phyloP scores from a whole-genome alignment of 2,888 invertebrate species.

The Lithophane socia region DNA sequence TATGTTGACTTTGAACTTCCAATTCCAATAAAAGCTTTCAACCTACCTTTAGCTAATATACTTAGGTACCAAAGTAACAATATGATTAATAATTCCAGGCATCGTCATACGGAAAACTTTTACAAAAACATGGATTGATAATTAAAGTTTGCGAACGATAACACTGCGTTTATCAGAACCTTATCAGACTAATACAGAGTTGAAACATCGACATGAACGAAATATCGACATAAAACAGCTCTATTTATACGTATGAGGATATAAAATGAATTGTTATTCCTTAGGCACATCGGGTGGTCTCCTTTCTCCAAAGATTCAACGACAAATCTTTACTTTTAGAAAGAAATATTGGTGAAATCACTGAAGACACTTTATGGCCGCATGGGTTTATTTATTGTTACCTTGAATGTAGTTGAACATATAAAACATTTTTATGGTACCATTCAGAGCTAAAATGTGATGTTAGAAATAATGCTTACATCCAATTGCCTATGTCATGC shows the following conservation, averaged over 20 bases:
- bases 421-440: not conserved
- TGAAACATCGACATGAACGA: slow-evolving; percentile 37
- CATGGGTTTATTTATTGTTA: slow-evolving; percentile 27
- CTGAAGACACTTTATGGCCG: slow-evolving; percentile 30
- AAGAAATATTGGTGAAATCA: slow-evolving; percentile 64
- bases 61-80: not conserved
- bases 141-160: slow-evolving; percentile 53
- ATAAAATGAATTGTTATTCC: slow-evolving; percentile 84
- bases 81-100: not conserved
- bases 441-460: not conserved
- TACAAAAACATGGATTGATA: slow-evolving; percentile 43
- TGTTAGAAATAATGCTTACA: not conserved
- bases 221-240: slow-evolving; percentile 15
- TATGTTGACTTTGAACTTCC: not conserved
- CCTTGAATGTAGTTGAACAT: slow-evolving; percentile 28
- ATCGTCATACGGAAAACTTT: slow-evolving; percentile 26
- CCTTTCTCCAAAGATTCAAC: slow-evolving; percentile 83
- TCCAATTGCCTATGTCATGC: not conserved
- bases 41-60: not conserved
- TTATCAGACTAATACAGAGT: slow-evolving; percentile 21
- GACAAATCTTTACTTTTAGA: slow-evolving; percentile 65
- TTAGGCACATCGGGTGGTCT: slow-evolving; percentile 73
- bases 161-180: slow-evolving; percentile 36
- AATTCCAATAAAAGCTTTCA: not conserved
- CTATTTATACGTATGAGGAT: slow-evolving; percentile 77